A percentile compares a stretch with the other conserved stretches of the same genome.
phyloP scores from a whole-genome alignment of 2,113 vertebrate genomes.

The Hystrix cristata region DNA sequence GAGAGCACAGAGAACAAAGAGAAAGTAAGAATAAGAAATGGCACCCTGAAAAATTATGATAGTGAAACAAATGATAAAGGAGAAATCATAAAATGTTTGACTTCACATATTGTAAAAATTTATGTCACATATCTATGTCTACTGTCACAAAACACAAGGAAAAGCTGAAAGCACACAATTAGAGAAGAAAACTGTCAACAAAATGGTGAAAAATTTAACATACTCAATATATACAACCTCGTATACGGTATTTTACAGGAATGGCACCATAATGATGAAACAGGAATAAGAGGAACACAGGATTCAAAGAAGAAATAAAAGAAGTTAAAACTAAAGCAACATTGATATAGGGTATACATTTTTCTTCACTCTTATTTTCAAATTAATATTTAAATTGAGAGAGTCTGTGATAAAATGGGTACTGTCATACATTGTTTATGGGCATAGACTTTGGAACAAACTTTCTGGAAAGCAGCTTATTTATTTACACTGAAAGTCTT shows the following conservation, averaged over 20 bases:
- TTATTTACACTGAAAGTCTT: background rate
- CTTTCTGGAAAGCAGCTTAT: background rate
- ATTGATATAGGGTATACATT: background rate
- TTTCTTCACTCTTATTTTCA: background rate
- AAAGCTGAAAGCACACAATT: background rate
- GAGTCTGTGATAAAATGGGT: background rate
- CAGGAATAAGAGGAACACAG: background rate
- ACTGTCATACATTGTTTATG: background rate
- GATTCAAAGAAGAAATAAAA: slow-evolving; percentile 1
- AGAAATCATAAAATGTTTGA: slow-evolving; percentile 1
- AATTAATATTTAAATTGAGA: background rate
- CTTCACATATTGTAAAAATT: background rate
- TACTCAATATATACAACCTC: background rate
- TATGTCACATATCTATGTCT: background rate
- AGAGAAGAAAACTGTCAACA: background rate
- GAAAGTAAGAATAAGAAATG: slow-evolving; percentile 35
- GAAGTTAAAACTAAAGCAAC: background rate
- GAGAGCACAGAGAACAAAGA: background rate
- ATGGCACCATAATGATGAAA: background rate
- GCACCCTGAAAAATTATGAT: background rate
- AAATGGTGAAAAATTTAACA: slow-evolving; percentile 3
- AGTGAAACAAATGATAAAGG: background rate
- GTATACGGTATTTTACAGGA: background rate
- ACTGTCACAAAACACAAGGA: background rate
- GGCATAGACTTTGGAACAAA: background rate